Conservation (phyloP, 2,113 vertebrate genomes). For the Hyperopisus bebe region DNA sequence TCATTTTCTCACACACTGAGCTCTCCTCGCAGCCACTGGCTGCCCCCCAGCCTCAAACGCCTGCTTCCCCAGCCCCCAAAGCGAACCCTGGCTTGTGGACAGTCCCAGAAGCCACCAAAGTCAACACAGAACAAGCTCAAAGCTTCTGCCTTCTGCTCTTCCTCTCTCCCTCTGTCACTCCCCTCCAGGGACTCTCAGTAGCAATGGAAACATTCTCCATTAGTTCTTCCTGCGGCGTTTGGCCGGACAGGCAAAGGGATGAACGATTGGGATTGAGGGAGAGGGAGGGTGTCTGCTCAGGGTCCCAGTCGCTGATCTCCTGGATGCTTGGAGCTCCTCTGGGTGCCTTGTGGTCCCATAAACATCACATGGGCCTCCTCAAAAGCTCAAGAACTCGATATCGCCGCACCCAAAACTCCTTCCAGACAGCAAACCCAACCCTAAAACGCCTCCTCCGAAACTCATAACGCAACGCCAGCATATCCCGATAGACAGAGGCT, state of each 20-base stretch:
- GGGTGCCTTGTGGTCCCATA: neutral
- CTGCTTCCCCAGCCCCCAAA: neutral
- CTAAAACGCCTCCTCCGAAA: neutral
- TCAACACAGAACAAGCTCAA: neutral
- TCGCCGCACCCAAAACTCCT: neutral
- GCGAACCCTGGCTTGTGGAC: neutral
- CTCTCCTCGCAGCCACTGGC: neutral
- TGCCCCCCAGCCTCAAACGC: neutral
- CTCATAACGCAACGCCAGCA: neutral
- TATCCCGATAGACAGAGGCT: neutral
- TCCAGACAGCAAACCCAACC: neutral
- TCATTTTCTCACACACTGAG: conserved; percentile 12
- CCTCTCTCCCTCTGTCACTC: conserved; percentile 33
- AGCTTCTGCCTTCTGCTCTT: neutral
- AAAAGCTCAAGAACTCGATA: neutral
- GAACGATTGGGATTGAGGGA: neutral
- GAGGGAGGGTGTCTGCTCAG: neutral
- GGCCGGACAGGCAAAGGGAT: neutral
- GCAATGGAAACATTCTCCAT: conserved; percentile 15
- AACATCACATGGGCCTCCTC: neutral
- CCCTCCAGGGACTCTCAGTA: neutral
- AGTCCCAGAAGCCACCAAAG: conserved; percentile 3
- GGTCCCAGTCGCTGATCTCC: neutral
- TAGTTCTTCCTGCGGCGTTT: conserved; percentile 1
- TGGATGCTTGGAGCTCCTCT: neutral